These are phyloP conservation scores for Xiphydria camelus DNA, from an alignment of 2,888 invertebrate genomes.

Conservation along the genomic window DNA sequence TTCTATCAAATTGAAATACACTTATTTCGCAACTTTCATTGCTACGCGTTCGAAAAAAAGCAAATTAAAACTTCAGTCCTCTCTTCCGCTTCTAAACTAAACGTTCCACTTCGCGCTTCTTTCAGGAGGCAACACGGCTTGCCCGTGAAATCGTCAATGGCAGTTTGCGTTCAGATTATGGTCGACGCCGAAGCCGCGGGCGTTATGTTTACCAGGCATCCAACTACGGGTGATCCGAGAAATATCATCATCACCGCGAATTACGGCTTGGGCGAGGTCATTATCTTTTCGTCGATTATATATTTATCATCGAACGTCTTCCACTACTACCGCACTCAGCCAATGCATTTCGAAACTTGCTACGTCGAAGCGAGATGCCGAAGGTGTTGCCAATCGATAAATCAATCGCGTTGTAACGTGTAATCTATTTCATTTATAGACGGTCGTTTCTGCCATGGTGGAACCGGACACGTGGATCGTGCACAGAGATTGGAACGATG, in stretches of 20 bases:
- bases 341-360: too few species aligned
- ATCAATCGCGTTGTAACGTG: background rate
- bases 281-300: too few species aligned
- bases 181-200: slow-evolving; percentile 73
- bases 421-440: slow-evolving; percentile 58
- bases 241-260: slow-evolving; percentile 76
- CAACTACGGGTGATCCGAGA: slow-evolving; percentile 70
- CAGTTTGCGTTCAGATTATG: slow-evolving; percentile 80
- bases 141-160: slow-evolving; percentile 69
- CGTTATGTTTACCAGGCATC: slow-evolving; percentile 81
- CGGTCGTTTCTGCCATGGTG: slow-evolving; percentile 76
- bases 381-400: too few species aligned
- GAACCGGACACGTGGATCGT: slow-evolving; percentile 77
- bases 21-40: too few species aligned
- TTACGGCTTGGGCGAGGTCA: slow-evolving; percentile 84
- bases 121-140: slow-evolving; percentile 72
- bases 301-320: too few species aligned
- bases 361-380: too few species aligned
- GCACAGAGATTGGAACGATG: slow-evolving; percentile 58
- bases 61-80: too few species aligned
- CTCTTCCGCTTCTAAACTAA: slow-evolving; percentile 4
- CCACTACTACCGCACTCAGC: too few species aligned
- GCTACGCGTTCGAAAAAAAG: too few species aligned
- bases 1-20: too few species aligned
- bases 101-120: background rate